Percentiles rank a stretch among this genome's conserved stretches.
These are phyloP conservation scores for Lasius fuliginosus DNA, from an alignment of 2,888 invertebrate species.

Conservation along the genomic window DNA sequence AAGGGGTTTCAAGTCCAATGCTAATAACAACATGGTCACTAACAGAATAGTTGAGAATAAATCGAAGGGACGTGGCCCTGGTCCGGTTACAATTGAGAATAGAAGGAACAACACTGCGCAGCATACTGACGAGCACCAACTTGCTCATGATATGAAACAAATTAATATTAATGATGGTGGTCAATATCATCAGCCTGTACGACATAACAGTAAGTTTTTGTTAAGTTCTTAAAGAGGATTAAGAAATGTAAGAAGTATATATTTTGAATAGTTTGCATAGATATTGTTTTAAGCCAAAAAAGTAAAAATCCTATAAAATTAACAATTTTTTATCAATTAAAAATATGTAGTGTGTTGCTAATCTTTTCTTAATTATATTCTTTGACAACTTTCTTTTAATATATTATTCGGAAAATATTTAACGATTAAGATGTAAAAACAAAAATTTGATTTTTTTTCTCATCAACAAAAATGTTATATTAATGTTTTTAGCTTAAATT, in stretches of 20 bases:
- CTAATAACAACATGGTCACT: constrained; percentile 82
- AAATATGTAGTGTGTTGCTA: neutral
- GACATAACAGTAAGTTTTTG: constrained; percentile 81
- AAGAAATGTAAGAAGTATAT: constrained; percentile 3
- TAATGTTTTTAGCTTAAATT: neutral
- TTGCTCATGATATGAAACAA: constrained; percentile 82
- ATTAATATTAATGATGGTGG: constrained; percentile 78
- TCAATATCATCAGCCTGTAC: constrained; percentile 80
- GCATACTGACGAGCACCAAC: constrained; percentile 81
- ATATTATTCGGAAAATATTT: neutral
- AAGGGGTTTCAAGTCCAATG: constrained; percentile 82
- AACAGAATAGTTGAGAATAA: constrained; percentile 82
- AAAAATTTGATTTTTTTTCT: neutral
- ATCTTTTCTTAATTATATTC: neutral
- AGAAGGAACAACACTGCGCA: constrained; percentile 78
- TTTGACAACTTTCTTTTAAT: no score
- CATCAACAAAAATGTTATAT: neutral
- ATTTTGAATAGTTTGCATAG: neutral
- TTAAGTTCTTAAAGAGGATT: neutral
- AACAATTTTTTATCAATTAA: neutral
- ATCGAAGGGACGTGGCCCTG: constrained; percentile 82
- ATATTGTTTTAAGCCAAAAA: neutral
- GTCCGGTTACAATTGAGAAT: constrained; percentile 76
- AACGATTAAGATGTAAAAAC: neutral
- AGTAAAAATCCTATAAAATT: neutral